A percentile compares a stretch with the other conserved stretches of the same genome.
These are phyloP conservation scores for Lasaia peninsularis DNA, from an alignment of 1,140 invertebrate genomes.

Conservation along the genomic window DNA sequence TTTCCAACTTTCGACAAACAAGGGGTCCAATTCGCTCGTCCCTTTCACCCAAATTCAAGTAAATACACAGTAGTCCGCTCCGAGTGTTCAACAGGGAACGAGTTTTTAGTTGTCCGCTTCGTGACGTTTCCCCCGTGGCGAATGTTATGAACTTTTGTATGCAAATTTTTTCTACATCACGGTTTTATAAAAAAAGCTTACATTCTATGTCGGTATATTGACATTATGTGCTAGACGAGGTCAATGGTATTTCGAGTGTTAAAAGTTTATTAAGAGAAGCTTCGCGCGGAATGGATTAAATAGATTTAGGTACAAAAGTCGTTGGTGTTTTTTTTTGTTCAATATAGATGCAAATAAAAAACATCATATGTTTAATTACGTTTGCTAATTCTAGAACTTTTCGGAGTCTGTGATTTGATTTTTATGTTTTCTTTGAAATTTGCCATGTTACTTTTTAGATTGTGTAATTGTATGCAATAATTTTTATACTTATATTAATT, in stretches of 20 bases:
- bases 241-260: not conserved
- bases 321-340: not conserved
- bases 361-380: no score
- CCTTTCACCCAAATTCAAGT: constrained; percentile 36
- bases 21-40: constrained; percentile 25
- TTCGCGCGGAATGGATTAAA: not conserved
- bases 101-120: constrained; percentile 64
- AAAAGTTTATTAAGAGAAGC: not conserved
- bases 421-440: no score
- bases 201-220: not conserved
- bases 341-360: no score
- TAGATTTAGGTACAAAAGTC: not conserved
- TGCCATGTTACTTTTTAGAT: no score
- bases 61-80: constrained; percentile 68
- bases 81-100: constrained; percentile 57
- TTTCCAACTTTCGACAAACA: constrained; percentile 24
- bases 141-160: constrained; percentile 50
- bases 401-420: no score
- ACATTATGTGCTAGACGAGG: not conserved
- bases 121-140: constrained; percentile 56
- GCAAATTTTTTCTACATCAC: constrained; percentile 46
- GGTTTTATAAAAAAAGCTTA: not conserved
- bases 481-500: no score
- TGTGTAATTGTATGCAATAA: no score
- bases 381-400: no score